Conservation (phyloP, 2,888 invertebrate genomes). For the Pseudeuparius sepicola region DNA sequence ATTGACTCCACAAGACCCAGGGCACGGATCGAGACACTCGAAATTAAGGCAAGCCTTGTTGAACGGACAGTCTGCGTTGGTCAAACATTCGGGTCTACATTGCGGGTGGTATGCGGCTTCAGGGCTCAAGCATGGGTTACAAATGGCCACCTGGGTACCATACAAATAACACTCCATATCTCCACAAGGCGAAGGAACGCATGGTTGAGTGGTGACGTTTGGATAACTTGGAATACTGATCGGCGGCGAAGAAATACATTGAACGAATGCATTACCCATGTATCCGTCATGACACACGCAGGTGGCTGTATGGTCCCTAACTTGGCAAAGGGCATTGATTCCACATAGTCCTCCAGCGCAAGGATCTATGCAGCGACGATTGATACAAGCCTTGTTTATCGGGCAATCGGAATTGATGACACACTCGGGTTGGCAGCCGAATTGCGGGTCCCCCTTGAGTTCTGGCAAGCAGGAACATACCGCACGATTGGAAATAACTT, state of each 20-base stretch:
- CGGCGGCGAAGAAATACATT: constrained; percentile 49
- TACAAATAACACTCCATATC: constrained; percentile 58
- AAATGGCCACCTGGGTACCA: constrained; percentile 66
- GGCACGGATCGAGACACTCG: constrained; percentile 68
- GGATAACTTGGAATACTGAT: constrained; percentile 34
- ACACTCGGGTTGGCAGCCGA: constrained; percentile 70
- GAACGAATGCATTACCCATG: constrained; percentile 70
- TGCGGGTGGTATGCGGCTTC: constrained; percentile 58
- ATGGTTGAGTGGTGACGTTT: constrained; percentile 49
- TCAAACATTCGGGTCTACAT: constrained; percentile 75
- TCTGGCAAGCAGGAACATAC: constrained; percentile 69
- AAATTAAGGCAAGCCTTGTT: constrained; percentile 65
- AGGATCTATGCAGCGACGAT: constrained; percentile 64
- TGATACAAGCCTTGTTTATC: constrained; percentile 61
- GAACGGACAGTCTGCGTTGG: constrained; percentile 70
- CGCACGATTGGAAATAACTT: constrained; percentile 56
- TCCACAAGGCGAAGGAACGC: constrained; percentile 70
- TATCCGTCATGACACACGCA: constrained; percentile 66
- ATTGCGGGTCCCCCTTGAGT: constrained; percentile 68
- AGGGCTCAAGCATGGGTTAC: constrained; percentile 64
- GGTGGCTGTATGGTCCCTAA: constrained; percentile 72
- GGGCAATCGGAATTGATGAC: constrained; percentile 75
- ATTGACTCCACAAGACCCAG: constrained; percentile 68
- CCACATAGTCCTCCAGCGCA: constrained; percentile 68
- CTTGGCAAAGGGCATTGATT: constrained; percentile 67